Evolutionary conservation across 2,888 invertebrate genomes (phyloP), one percentile per base, ranked within the genome.

Genomic region (Branchipolynoe longqiensis): DNA sequence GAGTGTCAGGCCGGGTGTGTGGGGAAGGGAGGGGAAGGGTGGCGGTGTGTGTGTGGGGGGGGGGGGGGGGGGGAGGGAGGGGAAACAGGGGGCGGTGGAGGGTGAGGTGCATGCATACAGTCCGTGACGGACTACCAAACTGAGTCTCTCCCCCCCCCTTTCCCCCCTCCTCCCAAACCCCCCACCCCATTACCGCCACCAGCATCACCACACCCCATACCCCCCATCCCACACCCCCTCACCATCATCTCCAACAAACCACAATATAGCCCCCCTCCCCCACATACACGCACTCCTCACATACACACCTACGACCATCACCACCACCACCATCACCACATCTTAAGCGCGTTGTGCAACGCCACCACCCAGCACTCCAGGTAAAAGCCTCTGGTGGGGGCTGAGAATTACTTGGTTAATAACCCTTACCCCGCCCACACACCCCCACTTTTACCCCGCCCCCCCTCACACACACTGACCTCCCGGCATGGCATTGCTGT

Each of bases 321-420:
- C n/a, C n/a, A n/a, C n/a, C n/a, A n/a, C n/a, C n/a, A n/a, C 48
- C 48, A 18, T 18, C 8, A 18, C 48, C 48, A 8, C 48, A 18
- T 48, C 48, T 18, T 8, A 8, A 8, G 8, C 8, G 48, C 48
- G 48, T 36, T 36, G 38, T 36, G 36, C 36, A 33, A 36, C 36
- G 31, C 28, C 14, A 18, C n/a, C n/a, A 69, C 36, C 38, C 38
- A 38, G 36, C 3, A 14, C 22, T 8, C n/a, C 58, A 58, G 58
- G 8, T 12, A 12, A 4, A 62, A 25, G 69, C 69, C n/a, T 69
- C 36, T 14, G 69, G 69, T 69, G 69, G n/a, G 18, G 69, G 38
- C 18, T 38, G 36, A 38, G 69, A 69, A 69, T 69, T 69, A 69
- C 38, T 69, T 69, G 38, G 36, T 69, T 69, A 69, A 69, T 69